Base-by-base conservation (phyloP, 2,797 vertebrate species). In the Syngnathus acus region DNA sequence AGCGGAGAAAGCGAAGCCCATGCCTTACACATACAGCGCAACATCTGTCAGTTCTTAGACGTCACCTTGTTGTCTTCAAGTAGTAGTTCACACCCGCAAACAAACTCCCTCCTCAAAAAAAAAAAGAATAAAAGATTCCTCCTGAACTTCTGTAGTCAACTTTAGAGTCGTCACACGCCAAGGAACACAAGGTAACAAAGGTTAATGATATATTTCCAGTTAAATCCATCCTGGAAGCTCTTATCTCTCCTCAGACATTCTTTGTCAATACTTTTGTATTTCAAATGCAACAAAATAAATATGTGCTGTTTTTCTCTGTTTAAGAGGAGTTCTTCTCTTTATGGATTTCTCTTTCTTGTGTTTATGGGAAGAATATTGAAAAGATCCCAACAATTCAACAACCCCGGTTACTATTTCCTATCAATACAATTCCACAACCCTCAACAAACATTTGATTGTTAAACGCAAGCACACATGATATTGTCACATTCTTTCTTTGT, bases 281-380 rank as follows among this genome's bases (percentile, higher is more conserved):
- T 80, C 73, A 82, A 81, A 79, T 89, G 82, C 63, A 86, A 83
- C 69, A 55, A 53, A 81, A 87, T 55, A 68, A 88, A 88, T 65
- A 64, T 68, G 74, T 87, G 75, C 78, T 85, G 62, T 68, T 68
- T 82, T 83, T 82, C 83, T 78, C 23, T 48, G 51, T 60, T 53
- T 2, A 74, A 83, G 66, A 70, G 84, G 84, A 75, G 75, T 79
- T 82, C 75, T 72, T 81, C 67, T 88, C 80, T 72, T 63, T 79
- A 80, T 81, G 63, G 51, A 79, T 80, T 76, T 81, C 73, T 84
- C 69, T 84, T 86, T 80, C 62, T 78, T 87, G 78, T 86, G 78
- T 87, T 81, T 74, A 68, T 65, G 75, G 71, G 76, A 73, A 76
- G 54, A 37, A 32, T 37, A 67, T 71, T 79, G 61, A 70, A 19